phyloP scores from a whole-genome alignment of 2,797 vertebrate species.

The Rhinophrynus dorsalis region DNA sequence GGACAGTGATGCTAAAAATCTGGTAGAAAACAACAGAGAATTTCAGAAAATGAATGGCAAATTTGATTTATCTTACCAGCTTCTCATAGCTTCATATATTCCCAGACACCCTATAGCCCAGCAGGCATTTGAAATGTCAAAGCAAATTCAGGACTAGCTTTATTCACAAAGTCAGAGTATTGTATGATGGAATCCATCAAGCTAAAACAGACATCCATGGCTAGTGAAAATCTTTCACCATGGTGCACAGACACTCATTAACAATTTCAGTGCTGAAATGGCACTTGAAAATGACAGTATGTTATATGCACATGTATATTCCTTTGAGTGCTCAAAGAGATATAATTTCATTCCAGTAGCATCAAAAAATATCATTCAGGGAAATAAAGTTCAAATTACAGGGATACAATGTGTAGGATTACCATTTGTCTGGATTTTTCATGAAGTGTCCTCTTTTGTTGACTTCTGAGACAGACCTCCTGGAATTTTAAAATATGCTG shows the following conservation, averaged over 20 bases:
- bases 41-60: slow-evolving; percentile 38
- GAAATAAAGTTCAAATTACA: no score
- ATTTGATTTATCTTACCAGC: slow-evolving; percentile 40
- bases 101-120: slow-evolving; percentile 37
- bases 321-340: no score
- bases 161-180: slow-evolving; percentile 32
- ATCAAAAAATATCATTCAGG: no score
- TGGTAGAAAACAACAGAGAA: slow-evolving; percentile 40
- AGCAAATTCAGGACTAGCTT: slow-evolving; percentile 39
- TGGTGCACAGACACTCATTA: slow-evolving; percentile 16
- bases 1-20: slow-evolving; percentile 27
- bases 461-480: no score
- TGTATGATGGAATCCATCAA: slow-evolving; percentile 34
- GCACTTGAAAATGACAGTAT: not conserved
- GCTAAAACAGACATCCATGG: slow-evolving; percentile 12
- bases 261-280: slow-evolving; percentile 17
- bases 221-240: not conserved
- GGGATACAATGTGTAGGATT: no score
- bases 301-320: no score
- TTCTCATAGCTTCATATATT: slow-evolving; percentile 34
- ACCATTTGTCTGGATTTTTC: no score
- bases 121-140: slow-evolving; percentile 48
- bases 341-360: no score
- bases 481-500: no score
- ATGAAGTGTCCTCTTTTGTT: no score